Conservation (phyloP, 2,797 vertebrate species). For the Menidia menidia region DNA sequence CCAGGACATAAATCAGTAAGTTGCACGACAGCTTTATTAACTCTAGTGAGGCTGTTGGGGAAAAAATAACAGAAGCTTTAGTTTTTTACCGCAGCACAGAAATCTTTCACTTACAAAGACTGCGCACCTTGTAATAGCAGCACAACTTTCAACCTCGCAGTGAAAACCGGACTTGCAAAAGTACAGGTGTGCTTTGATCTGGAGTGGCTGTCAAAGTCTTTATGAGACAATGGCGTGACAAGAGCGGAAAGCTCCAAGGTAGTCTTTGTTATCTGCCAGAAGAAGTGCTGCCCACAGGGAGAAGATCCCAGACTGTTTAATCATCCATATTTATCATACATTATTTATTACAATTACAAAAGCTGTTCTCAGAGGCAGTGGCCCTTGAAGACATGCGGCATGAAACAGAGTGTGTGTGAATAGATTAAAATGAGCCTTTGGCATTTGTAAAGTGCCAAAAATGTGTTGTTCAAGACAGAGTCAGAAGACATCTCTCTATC, state of each 20-base stretch:
- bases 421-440: constrained; percentile 71
- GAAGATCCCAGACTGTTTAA: constrained; percentile 79
- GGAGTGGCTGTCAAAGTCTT: constrained; percentile 58
- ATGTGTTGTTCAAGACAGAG: constrained; percentile 51
- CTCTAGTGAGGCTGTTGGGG: not conserved
- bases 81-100: constrained; percentile 4
- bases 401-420: constrained; percentile 64
- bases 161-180: constrained; percentile 36
- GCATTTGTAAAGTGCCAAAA: constrained; percentile 65
- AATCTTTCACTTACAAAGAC: constrained; percentile 19
- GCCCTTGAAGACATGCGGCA: constrained; percentile 63
- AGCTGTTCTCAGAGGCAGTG: constrained; percentile 61
- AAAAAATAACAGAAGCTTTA: not conserved
- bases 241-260: constrained; percentile 73
- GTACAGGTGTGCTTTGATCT: constrained; percentile 73
- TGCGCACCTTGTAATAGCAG: constrained; percentile 6
- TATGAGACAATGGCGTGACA: constrained; percentile 67
- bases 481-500: constrained; percentile 65
- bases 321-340: constrained; percentile 80
- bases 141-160: constrained; percentile 29
- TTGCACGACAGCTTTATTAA: not conserved
- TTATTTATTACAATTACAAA: constrained; percentile 81
- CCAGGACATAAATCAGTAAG: not conserved
- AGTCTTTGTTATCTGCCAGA: constrained; percentile 78
- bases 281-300: constrained; percentile 69